Evolutionary conservation across 2,888 invertebrate genomes (phyloP), one percentile per base, ranked within the genome.

Genomic region (Apodemia mormo): DNA sequence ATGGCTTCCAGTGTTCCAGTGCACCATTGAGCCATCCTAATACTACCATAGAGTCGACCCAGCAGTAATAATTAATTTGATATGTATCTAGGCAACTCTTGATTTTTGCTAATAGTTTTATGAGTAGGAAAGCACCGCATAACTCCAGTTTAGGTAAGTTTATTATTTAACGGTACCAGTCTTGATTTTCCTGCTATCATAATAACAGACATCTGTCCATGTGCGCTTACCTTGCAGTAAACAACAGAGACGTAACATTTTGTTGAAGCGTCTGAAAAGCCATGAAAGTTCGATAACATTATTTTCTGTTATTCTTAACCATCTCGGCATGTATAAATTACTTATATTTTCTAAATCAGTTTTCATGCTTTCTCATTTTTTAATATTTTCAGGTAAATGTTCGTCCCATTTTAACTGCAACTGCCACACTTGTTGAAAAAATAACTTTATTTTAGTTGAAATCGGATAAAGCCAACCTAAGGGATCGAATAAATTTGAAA

Each of bases 21-120:
- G 71, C 72, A 7, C 75, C 75, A 22, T 73, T 52, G 30, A 78
- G 40, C 75, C 78, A 76, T 30, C 71, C 74, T 12, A 78, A 64
- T 4, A 74, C 75, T 8, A 70, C 74, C 58, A 65, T 74, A 0
- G 76, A 76, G 66, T 77, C 77, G 2, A 52, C 65, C 76, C 76
- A 77, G 8, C 73, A 73, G 58, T 70, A 73, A 7, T 54, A 69
- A 49, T 72, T 64, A 29, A 71, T 69, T 8, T 69, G 12, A 52
- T 71, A 71, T n/a, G 37, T 45, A n/a, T 66, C 14, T 7, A 45
- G 61, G 37, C 49, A 68, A 43, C 9, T 22, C 40, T 49, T 58
- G 33, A 68, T 33, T 45, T 68, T 68, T 10, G 43, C 22, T 45
- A 66, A 45, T 30, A 66, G 66, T 49, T 66, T 66, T 10, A 9